phyloP scores from a whole-genome alignment of 1,140 invertebrate species.

The Daktulosphaira vitifoliae region DNA sequence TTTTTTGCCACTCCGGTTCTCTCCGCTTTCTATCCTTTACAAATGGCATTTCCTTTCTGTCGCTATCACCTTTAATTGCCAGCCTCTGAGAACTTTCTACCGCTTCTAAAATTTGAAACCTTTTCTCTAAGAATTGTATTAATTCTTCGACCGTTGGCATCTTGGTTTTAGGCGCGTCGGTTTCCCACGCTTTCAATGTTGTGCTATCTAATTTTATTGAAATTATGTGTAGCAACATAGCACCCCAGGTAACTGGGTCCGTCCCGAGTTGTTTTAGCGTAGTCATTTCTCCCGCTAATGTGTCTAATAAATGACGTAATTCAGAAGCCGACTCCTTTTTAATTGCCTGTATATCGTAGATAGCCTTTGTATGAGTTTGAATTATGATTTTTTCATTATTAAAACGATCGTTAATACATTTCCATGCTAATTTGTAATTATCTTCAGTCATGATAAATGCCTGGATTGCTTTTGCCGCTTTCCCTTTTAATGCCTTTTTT shows the following conservation, averaged over 20 bases:
- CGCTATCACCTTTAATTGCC: too few species aligned
- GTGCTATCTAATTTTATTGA: background rate
- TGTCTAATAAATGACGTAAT: background rate
- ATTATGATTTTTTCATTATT: background rate
- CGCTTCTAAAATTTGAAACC: background rate
- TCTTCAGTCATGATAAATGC: too few species aligned
- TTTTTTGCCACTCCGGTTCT: background rate
- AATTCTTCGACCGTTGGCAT: background rate
- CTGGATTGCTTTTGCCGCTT: too few species aligned
- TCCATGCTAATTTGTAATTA: background rate
- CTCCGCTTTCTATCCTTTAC: background rate
- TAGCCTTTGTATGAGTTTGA: background rate
- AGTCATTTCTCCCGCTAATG: background rate
- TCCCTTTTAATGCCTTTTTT: too few species aligned
- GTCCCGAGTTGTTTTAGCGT: too few species aligned
- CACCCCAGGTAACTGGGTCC: too few species aligned
- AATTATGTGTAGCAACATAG: background rate
- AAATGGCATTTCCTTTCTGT: background rate
- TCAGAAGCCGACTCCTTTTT: background rate
- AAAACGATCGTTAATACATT: background rate
- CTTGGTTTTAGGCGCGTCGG: background rate
- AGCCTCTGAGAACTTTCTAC: background rate
- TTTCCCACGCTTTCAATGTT: background rate
- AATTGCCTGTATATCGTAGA: background rate
- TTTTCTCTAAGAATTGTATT: background rate